These are phyloP conservation scores for Ctenoplectra terminalis DNA, from an alignment of 1,140 invertebrate species.

Conservation along the genomic window DNA sequence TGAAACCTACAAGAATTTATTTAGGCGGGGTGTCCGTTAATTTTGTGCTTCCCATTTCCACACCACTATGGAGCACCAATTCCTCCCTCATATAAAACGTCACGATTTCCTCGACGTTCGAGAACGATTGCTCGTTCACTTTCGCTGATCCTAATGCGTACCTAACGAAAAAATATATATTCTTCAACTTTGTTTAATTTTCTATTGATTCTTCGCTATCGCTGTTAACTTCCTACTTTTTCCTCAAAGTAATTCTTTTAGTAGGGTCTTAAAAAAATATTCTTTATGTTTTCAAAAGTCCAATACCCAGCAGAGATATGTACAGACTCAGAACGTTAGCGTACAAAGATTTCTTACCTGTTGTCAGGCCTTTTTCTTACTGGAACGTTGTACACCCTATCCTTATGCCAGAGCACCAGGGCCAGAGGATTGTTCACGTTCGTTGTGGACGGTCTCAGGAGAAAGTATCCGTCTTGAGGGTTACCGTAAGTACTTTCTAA, in stretches of 20 bases:
- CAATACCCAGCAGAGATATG: not conserved
- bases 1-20: not conserved
- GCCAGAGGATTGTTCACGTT: slow-evolving; percentile 77
- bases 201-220: too few relatives aligned
- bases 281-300: slow-evolving; percentile 20
- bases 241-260: not conserved
- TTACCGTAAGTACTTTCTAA: slow-evolving; percentile 74
- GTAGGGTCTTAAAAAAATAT: too few relatives aligned
- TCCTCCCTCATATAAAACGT: slow-evolving; percentile 75
- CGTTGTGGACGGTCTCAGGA: slow-evolving; percentile 78
- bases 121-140: slow-evolving; percentile 75
- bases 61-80: slow-evolving; percentile 74
- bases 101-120: slow-evolving; percentile 78
- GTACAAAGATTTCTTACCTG: slow-evolving; percentile 65
- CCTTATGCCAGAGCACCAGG: slow-evolving; percentile 79
- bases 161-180: slow-evolving; percentile 58
- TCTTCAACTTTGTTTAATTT: not conserved
- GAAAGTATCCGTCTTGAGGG: slow-evolving; percentile 77
- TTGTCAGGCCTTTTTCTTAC: slow-evolving; percentile 78
- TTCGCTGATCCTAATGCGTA: slow-evolving; percentile 78
- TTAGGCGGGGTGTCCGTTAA: slow-evolving; percentile 78
- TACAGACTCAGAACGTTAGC: slow-evolving; percentile 13
- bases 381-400: slow-evolving; percentile 79
- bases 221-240: not conserved
- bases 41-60: slow-evolving; percentile 76